A percentile compares a stretch with the other conserved stretches of the same genome.
phyloP scores from a whole-genome alignment of 1,140 invertebrate genomes.

The Cylas formicarius region DNA sequence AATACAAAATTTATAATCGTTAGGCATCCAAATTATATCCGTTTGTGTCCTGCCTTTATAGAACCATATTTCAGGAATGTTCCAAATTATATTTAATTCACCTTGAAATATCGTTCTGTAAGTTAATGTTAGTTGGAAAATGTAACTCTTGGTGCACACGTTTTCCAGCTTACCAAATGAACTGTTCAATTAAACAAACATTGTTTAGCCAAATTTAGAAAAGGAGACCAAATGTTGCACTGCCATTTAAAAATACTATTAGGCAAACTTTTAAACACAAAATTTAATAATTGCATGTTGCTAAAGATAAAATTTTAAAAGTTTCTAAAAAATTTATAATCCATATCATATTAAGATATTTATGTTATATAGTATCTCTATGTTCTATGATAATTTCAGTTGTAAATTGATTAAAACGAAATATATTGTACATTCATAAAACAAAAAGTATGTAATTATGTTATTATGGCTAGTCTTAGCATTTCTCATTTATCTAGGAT shows the following conservation, averaged over 20 bases:
- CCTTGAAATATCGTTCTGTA: too few species aligned
- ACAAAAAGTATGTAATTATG: conserved; percentile 26
- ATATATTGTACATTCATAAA: conserved; percentile 34
- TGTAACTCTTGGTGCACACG: too few species aligned
- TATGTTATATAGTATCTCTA: conserved; percentile 18
- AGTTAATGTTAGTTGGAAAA: too few species aligned
- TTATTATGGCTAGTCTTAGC: conserved; percentile 39
- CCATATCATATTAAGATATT: conserved; percentile 30
- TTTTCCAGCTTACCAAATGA: too few species aligned
- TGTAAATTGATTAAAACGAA: conserved; percentile 25
- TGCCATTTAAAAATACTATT: conserved; percentile 31
- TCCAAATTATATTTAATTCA: too few species aligned
- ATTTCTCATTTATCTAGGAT: conserved; percentile 33
- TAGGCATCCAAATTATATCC: too few species aligned
- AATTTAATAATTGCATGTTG: conserved; percentile 21
- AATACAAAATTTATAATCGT: too few species aligned
- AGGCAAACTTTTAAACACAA: conserved; percentile 25
- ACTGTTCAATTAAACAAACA: too few species aligned
- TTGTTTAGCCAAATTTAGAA: too few species aligned
- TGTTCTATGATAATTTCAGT: conserved; percentile 20
- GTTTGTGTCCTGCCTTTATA: too few species aligned
- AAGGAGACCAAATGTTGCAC: conserved; percentile 32
- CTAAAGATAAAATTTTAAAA: conserved; percentile 29
- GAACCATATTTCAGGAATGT: too few species aligned
- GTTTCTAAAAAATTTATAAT: too few species aligned